Evolutionary conservation across 2,888 invertebrate species (phyloP), one percentile per base, ranked within the genome.

Genomic region (Poecilus cupreus): DNA sequence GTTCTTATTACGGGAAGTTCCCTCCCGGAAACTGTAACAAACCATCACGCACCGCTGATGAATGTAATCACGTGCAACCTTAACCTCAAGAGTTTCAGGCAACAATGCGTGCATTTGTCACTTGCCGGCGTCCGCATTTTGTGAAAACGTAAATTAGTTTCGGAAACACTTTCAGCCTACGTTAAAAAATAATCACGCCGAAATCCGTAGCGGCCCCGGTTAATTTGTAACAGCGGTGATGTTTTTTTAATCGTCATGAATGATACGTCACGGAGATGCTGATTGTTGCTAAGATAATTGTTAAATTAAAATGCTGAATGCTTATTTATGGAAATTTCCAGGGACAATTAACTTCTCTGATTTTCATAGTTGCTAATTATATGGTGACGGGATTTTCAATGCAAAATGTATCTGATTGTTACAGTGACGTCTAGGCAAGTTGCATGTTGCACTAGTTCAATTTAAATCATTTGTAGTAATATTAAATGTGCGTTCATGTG

Each of bases 1-100:
- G 16, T 81, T 75, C 51, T 46, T 74, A 6, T 54, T 13, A 26
- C 75, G 74, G 20, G 72, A 70, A 22, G 43, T 39, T 20, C 22
- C 72, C 39, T 80, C 72, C 68, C 72, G 72, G 54, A 72, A 80
- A 57, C 80, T 80, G 80, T 24, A 80, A 80, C 54, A 32, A 32
- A 32, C 32, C 32, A 80, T 39, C 75, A 75, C 51, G 75, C 49
- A 51, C 32, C 51, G 24, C 22, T 74, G 49, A 74, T 16, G 46
- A 68, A 1, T 6, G 8, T 22, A 5, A 10, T 75, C 75, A 75
- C 51, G 26, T 75, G 72, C 26, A 54, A 43, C 68, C 68, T 72
- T 72, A 43, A 46, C 72, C 72, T 72, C 46, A 72, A 70, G n/a
- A 24, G 43, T 22, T 72, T 22, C 20, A 68, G 39, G 68, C 18